Evolutionary conservation across 2,888 invertebrate species (phyloP).

Genomic region (Tridacna crocea): DNA sequence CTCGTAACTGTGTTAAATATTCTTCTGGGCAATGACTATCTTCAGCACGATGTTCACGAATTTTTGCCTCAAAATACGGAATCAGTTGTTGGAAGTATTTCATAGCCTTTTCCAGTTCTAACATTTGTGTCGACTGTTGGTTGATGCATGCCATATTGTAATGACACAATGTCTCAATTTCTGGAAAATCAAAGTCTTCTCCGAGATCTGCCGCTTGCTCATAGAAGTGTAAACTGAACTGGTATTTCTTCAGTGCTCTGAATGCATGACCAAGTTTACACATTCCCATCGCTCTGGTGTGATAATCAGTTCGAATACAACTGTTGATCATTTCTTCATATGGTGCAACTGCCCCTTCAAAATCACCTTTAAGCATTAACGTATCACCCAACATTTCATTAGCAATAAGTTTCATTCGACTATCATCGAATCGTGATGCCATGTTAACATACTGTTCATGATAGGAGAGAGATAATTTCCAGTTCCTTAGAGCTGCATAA

Average conservation of each 20-base stretch:
- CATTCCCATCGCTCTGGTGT: slow-evolving; percentile 68
- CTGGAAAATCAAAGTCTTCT: slow-evolving; percentile 72
- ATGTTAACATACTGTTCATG: slow-evolving; percentile 79
- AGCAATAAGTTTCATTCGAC: slow-evolving; percentile 71
- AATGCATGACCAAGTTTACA: slow-evolving; percentile 79
- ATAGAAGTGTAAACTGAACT: slow-evolving; percentile 78
- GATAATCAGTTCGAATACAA: slow-evolving; percentile 65
- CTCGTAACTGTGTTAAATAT: slow-evolving; percentile 71
- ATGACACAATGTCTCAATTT: slow-evolving; percentile 75
- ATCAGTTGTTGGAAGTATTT: slow-evolving; percentile 74
- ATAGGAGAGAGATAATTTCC: slow-evolving; percentile 75
- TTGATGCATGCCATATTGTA: slow-evolving; percentile 79
- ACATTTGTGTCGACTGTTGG: slow-evolving; percentile 76
- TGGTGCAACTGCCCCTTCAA: slow-evolving; percentile 69
- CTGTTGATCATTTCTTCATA: slow-evolving; percentile 71
- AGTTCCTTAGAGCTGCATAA: slow-evolving; percentile 77
- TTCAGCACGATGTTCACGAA: slow-evolving; percentile 75
- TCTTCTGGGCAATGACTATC: slow-evolving; percentile 76
- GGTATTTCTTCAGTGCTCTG: slow-evolving; percentile 69
- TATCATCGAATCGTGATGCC: slow-evolving; percentile 70
- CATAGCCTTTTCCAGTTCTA: slow-evolving; percentile 77
- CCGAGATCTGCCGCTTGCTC: slow-evolving; percentile 73
- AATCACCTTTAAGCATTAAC: slow-evolving; percentile 74
- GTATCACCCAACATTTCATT: slow-evolving; percentile 81
- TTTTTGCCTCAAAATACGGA: slow-evolving; percentile 72